Evolutionary conservation across 1,140 invertebrate genomes (phyloP), one percentile per base, ranked within the genome.

Genomic region (Magallana ariakensis): DNA sequence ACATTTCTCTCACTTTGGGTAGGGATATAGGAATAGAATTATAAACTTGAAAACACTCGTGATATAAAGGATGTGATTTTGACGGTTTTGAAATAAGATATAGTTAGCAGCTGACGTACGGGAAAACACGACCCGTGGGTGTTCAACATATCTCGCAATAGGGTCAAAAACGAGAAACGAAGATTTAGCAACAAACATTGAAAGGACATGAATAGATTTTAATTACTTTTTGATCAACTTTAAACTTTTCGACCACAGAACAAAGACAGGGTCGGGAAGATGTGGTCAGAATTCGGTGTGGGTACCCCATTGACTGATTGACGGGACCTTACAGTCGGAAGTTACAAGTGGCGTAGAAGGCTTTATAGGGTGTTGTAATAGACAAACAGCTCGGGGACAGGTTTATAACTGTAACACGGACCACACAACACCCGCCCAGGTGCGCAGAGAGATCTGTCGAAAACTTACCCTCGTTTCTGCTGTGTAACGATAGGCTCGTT

Each of bases 161-260:
- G 66, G 66, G 66, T 75, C 66, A 75, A 75, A 75, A 75, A 75
- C 26, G 22, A 75, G 66, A 75, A 75, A 75, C 66, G 66, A 26
- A 75, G 66, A 75, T 75, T 75, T 26, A 26, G 0, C 58, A 60
- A 75, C 13, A 19, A 75, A 75, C 66, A 33, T 26, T 75, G 22
- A 75, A 75, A 75, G 66, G 26, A 22, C 66, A 26, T 75, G 66
- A 75, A 75, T 26, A 75, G 66, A 75, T 75, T 75, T 75, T 75
- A 75, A 75, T 75, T 75, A 75, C 66, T 75, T 75, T 75, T 75
- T 75, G 22, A 75, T 75, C 66, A 75, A 75, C 19, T 75, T 75
- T 75, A 75, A 75, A 75, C 19, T 26, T 75, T 26, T 26, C 11
- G 66, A 22, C 66, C 66, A 75, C 11, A 75, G 66, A 75, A 75